Evolutionary conservation across 2,113 vertebrate species (phyloP), one percentile per base, ranked within the genome.

Genomic region (Recurvirostra avosetta): DNA sequence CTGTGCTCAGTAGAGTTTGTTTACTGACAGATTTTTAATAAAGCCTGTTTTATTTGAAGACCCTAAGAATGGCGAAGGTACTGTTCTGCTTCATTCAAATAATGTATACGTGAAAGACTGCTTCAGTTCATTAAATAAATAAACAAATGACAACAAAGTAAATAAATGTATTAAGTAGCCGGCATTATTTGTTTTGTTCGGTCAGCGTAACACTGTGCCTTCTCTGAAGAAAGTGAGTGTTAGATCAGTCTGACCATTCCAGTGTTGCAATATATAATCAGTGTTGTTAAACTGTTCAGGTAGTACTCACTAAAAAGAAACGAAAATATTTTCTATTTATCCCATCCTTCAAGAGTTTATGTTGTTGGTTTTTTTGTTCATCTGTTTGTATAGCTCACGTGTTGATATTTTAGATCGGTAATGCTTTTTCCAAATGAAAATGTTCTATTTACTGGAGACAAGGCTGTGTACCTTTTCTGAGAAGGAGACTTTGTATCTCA

Each of bases 21-120:
- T 96, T 89, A 41, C 74, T 70, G 34, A 9, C 87, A 61, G 80
- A 20, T 79, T 78, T 93, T 94, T 72, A 94, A 65, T 94, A 91
- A 89, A 43, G 27, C 66, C 61, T 84, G 38, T 88, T 89, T 43
- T 15, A 3, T 92, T 89, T 79, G 86, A 85, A 78, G 81, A 7
- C 13, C 0, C 0, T 45, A 56, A 63, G 77, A 72, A 53, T 53
- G 71, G 82, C 41, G 47, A 1, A 40, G 17, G 67, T 9, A 15
- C 29, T 50, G 34, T 26, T 66, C 56, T 55, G 73, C 79, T 77
- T 90, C 73, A 30, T 79, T 90, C 74, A 53, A 8, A 19, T 73
- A 32, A 38, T 17, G 47, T 82, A 10, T 9, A 25, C 29, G 23
- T 77, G 75, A 94, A 86, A 86, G 86, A 65, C 88, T 89, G 50